Evolutionary conservation across 2,113 vertebrate species (phyloP).

Genomic region (Bolborhynchus lineola): DNA sequence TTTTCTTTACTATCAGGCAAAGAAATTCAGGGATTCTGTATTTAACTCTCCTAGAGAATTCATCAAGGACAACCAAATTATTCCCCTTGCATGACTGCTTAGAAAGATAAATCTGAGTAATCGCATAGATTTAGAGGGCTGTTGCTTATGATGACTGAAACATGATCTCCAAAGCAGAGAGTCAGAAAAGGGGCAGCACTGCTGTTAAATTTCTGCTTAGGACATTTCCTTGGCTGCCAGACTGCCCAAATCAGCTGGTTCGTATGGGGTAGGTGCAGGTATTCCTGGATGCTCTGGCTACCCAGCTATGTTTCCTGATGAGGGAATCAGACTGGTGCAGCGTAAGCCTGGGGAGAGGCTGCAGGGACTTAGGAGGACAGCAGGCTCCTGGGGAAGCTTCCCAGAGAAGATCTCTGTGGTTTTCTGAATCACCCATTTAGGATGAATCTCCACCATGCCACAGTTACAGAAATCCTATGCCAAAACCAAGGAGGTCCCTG

Average conservation of each 20-base stretch:
- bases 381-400: not conserved
- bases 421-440: rapidly evolving
- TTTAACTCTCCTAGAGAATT: not conserved
- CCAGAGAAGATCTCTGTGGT: not conserved
- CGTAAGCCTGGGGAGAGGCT: not conserved
- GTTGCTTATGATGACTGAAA: not conserved
- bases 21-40: not conserved
- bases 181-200: not conserved
- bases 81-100: not conserved
- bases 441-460: not conserved
- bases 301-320: not conserved
- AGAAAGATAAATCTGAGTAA: not conserved
- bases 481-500: rapidly evolving
- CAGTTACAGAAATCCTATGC: not conserved
- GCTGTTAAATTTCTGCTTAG: not conserved
- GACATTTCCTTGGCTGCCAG: not conserved
- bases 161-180: not conserved
- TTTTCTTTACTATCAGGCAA: not conserved
- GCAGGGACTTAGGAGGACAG: not conserved
- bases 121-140: not conserved
- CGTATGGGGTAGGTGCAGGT: not conserved
- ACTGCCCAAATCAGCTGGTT: not conserved
- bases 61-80: not conserved
- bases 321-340: rapidly evolving
- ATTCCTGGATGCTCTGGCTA: not conserved